Evolutionary conservation across 2,113 vertebrate species (phyloP), one percentile per base, ranked within the genome.

Genomic region (Zapornia atra): DNA sequence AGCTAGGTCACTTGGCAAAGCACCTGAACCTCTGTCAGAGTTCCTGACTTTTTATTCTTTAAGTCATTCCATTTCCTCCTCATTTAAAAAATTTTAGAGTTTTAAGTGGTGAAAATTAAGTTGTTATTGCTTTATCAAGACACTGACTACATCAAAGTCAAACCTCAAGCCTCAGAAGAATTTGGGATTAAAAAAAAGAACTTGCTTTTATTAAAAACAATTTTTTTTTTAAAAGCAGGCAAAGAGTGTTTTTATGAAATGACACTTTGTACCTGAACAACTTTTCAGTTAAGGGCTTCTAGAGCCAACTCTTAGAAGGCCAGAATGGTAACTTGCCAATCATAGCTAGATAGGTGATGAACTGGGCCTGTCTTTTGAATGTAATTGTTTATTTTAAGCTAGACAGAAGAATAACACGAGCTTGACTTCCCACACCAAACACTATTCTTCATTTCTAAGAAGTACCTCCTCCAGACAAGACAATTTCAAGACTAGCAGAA

Each of bases 1-100:
- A 95, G 85, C 31, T 92, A 80, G 38, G 78, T 92, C 81, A 92
- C 61, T 92, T 95, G 87, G 92, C 75, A 95, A 95, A 93, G 46
- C 33, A 82, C 34, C 73, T 63, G 46, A 96, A 63, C 12, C 6
- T 65, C 36, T 36, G 48, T 69, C 61, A 92, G 81, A 82, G 38
- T 69, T 92, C 63, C 66, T 91, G 33, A n/a, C 15, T 50, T 80
- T 53, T 72, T 29, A 70, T 72, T 68, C 46, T 69, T 50, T 59
- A 96, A 95, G 25, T 51, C 17, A 80, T 77, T 88, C n/a, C 0
- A 85, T 92, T 95, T 95, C 36, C 46, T 73, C 38, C 22, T 77
- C 15, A 46, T 54, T 77, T 63, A 93, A 48, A 94, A 88, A 95
- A 69, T 5, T 40, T 42, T 64, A 82, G 38, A 79, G 57, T 90